Conservation (phyloP, 2,797 vertebrate genomes). For the Apodemus agrarius region DNA sequence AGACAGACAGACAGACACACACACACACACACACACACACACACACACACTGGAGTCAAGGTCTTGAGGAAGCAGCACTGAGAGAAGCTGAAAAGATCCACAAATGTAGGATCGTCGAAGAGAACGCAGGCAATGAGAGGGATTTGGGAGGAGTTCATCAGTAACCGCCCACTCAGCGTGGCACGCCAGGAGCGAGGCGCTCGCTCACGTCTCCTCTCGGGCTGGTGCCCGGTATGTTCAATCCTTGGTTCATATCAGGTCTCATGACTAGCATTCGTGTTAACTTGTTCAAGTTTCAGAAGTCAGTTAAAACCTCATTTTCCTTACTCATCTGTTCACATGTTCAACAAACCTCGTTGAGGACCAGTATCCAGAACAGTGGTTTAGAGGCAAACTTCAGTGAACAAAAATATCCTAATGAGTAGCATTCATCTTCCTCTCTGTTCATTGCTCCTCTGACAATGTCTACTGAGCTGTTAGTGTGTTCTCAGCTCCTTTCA, state of each 20-base stretch:
- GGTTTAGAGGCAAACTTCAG: background rate
- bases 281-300: slow-evolving; percentile 39
- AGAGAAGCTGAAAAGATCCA: background rate
- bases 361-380: background rate
- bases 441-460: background rate
- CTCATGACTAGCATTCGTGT: slow-evolving; percentile 13
- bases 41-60: background rate
- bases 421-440: background rate
- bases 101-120: background rate
- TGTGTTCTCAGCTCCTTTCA: background rate
- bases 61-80: background rate
- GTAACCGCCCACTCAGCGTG: background rate
- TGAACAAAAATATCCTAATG: slow-evolving; percentile 15
- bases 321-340: background rate
- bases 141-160: background rate
- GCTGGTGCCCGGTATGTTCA: background rate
- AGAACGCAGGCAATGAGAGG: background rate
- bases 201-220: background rate
- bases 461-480: slow-evolving; percentile 11
- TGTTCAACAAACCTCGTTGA: background rate
- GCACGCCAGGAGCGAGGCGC: background rate
- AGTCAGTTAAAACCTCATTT: background rate
- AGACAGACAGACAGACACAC: no score
- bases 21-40: no score
- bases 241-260: background rate